These are phyloP conservation scores for Hemicrepidius hirtus DNA, from an alignment of 2,888 invertebrate genomes.

Conservation along the genomic window DNA sequence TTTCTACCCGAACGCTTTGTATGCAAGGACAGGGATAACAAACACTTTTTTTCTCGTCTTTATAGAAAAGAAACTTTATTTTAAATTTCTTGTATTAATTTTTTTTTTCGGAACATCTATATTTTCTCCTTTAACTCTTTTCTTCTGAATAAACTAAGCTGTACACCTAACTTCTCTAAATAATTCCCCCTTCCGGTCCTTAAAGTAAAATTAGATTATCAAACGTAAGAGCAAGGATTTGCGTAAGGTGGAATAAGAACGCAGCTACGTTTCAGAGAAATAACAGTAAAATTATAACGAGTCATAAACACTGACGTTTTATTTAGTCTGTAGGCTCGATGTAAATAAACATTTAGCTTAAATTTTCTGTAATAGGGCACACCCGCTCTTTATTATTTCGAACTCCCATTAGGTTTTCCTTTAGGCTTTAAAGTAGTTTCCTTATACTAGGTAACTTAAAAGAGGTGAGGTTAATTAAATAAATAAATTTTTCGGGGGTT, in stretches of 20 bases:
- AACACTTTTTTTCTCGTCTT: slow-evolving; percentile 9
- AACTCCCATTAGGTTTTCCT: neutral
- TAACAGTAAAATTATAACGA: slow-evolving; percentile 25
- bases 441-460: too few relatives aligned
- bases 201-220: slow-evolving; percentile 21
- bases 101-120: too few relatives aligned
- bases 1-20: slow-evolving; percentile 3
- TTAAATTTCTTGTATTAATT: too few relatives aligned
- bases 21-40: slow-evolving; percentile 10
- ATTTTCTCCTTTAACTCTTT: too few relatives aligned
- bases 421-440: too few relatives aligned
- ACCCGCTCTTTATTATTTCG: slow-evolving; percentile 9
- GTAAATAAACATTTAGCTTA: slow-evolving; percentile 17
- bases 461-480: too few relatives aligned
- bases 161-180: neutral
- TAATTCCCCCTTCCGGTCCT: neutral
- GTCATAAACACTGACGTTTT: slow-evolving; percentile 17
- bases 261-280: neutral
- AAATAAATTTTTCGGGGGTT: too few relatives aligned
- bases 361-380: neutral
- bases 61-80: neutral
- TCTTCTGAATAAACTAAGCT: neutral
- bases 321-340: slow-evolving; percentile 10
- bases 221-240: slow-evolving; percentile 11
- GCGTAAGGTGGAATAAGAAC: slow-evolving; percentile 5